These are phyloP conservation scores for Pterocles burchelli DNA, from an alignment of 2,113 vertebrate species.

Conservation along the genomic window DNA sequence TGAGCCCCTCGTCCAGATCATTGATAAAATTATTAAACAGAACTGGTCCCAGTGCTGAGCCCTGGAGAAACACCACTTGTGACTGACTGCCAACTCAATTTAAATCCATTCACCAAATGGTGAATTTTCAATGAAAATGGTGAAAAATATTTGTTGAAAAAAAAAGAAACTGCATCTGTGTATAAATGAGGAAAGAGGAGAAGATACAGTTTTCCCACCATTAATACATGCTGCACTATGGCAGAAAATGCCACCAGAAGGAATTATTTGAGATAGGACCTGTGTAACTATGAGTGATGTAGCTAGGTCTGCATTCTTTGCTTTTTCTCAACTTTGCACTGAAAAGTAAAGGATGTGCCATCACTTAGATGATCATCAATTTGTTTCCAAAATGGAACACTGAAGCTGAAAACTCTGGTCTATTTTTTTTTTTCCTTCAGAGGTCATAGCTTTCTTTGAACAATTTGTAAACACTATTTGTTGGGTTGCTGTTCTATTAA, in stretches of 20 bases:
- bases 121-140: background rate
- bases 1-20: no score
- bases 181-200: background rate
- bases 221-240: background rate
- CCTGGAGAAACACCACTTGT: no score
- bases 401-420: background rate
- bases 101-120: no score
- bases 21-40: no score
- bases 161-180: background rate
- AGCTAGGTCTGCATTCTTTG: background rate
- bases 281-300: background rate
- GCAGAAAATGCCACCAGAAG: background rate
- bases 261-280: background rate
- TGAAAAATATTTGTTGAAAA: background rate
- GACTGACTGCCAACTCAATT: no score
- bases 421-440: background rate
- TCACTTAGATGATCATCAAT: background rate
- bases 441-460: background rate
- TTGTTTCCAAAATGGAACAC: background rate
- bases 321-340: background rate
- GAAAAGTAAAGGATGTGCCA: background rate
- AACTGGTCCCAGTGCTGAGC: no score
- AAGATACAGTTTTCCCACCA: background rate
- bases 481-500: background rate
- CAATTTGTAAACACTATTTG: background rate